Base-by-base conservation (phyloP, 1,140 invertebrate species). In the Drosophila ironensis region DNA sequence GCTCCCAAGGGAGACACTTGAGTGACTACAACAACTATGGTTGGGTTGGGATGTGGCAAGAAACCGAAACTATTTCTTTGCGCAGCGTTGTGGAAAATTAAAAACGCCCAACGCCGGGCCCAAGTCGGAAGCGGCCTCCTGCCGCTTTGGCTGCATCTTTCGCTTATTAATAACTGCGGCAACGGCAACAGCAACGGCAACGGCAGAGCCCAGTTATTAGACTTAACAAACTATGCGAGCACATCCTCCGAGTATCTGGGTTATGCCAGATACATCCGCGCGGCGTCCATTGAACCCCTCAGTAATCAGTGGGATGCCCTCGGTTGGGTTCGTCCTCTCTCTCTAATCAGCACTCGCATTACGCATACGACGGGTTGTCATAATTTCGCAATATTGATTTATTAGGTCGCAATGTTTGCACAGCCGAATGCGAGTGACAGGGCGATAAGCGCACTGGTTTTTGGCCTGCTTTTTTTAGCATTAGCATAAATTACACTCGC, bases 31-130 rank as follows among this genome's bases (percentile, higher is more conserved):
- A 51, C 25, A 40, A 46, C 51, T 53, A 51, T 38, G 28, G 28
- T 42, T 28, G 25, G 14, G 20, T 28, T 20, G 51, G 48, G 51
- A 20, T 20, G 28, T 51, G 17, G 41, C 27, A 46, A 53, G 56
- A 38, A 77, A 53, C 63, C 69, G 30, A 82, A 88, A 88, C 84
- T 88, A 88, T 84, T 88, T 84, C 84, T 88, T 88, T 88, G 84
- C 84, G 74, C 84, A 88, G 64, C 74, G 67, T 88, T 84, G 84
- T 88, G 84, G 78, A 88, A 88, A 88, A 88, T 88, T 88, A 84
- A 88, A 88, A 86, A 72, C 59, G 59, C 59, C 59, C 30, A 33
- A 33, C 11, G 30, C 30, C 28, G 28, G 20, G 60, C 46, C 52
- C 53, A 53, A 57, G 25, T 16, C 47, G 48, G 28, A 12, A 19